Conservation (phyloP, 2,888 invertebrate genomes). For the Drosophila peninsularis region DNA sequence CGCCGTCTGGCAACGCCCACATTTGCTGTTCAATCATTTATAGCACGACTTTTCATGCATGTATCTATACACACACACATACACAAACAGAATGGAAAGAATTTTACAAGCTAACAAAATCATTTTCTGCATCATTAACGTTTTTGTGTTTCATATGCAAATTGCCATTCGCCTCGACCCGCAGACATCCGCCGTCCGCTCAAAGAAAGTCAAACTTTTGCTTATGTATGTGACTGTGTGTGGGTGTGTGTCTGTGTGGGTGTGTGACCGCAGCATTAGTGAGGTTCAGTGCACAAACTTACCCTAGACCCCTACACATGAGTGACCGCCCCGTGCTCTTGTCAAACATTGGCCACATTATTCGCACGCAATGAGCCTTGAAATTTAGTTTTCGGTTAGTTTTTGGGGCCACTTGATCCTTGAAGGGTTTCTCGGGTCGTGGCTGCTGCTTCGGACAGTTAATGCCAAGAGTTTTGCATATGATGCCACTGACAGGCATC, state of each 20-base stretch:
- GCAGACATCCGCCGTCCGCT: constrained; percentile 56
- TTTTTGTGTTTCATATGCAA: constrained; percentile 80
- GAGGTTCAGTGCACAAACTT: constrained; percentile 73
- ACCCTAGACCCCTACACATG: constrained; percentile 27
- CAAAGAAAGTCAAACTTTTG: constrained; percentile 75
- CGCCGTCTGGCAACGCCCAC: constrained; percentile 27
- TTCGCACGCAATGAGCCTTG: constrained; percentile 80
- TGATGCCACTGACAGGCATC: constrained; percentile 68
- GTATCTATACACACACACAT: not conserved
- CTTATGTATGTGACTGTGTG: constrained; percentile 6
- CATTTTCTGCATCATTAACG: constrained; percentile 79
- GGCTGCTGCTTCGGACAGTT: constrained; percentile 55
- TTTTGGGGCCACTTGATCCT: constrained; percentile 62
- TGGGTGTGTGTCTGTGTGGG: constrained; percentile 24
- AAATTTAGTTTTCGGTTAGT: constrained; percentile 79
- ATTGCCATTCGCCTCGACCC: constrained; percentile 48
- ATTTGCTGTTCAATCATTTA: constrained; percentile 73
- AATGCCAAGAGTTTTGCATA: constrained; percentile 61
- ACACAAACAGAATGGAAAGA: constrained; percentile 41
- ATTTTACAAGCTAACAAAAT: constrained; percentile 81
- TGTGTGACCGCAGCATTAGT: constrained; percentile 73
- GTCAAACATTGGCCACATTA: constrained; percentile 73
- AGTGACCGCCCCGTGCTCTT: constrained; percentile 24
- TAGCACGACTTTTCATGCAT: constrained; percentile 54
- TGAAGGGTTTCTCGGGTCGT: constrained; percentile 40